A percentile compares a stretch with the other conserved stretches of the same genome.
phyloP scores from a whole-genome alignment of 2,113 vertebrate genomes.

The Mustela lutreola region DNA sequence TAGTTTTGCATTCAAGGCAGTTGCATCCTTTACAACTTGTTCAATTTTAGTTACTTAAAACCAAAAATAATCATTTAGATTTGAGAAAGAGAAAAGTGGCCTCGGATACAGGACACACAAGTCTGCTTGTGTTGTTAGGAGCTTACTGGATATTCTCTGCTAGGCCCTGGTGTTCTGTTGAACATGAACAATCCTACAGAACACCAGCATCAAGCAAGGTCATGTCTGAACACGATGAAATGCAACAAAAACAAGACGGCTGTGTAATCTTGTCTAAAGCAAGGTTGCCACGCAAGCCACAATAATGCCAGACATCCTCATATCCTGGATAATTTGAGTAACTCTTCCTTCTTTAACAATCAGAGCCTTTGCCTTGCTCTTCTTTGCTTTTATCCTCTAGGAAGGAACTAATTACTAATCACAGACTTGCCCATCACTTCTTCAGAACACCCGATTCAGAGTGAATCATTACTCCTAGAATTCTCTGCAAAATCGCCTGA shows the following conservation, averaged over 20 bases:
- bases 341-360: background rate
- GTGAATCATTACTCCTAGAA: background rate
- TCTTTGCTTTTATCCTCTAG: background rate
- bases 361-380: background rate
- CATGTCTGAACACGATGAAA: background rate
- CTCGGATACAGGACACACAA: background rate
- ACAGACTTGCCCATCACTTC: fast-evolving
- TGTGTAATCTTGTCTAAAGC: background rate
- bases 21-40: background rate
- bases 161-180: background rate
- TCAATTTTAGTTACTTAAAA: background rate
- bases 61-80: background rate
- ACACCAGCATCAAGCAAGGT: background rate
- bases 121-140: background rate
- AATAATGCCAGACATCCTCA: background rate
- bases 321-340: background rate
- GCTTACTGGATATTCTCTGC: background rate
- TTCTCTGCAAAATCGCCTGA: background rate
- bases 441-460: background rate
- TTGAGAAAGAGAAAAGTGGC: background rate
- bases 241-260: background rate
- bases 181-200: background rate
- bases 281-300: background rate
- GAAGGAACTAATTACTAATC: background rate
- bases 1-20: background rate